Evolutionary conservation across 2,797 vertebrate genomes (phyloP).

Genomic region (Margarornis squamiger): DNA sequence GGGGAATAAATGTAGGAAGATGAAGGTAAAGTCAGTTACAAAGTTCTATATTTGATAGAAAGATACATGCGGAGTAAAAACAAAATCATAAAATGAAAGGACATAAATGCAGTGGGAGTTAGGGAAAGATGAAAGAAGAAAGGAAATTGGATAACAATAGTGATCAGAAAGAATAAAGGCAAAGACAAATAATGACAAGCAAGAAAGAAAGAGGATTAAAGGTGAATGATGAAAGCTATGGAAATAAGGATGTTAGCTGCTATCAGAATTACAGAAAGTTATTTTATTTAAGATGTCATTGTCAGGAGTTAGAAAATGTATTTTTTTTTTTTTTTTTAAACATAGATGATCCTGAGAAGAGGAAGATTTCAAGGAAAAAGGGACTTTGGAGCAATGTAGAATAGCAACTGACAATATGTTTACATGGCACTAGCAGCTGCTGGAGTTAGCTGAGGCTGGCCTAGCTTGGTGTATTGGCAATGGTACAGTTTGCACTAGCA

Average conservation of each 20-base stretch:
- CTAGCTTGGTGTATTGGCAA: neutral
- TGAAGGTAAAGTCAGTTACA: constrained; percentile 59
- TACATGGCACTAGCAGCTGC: neutral
- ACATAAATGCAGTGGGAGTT: constrained; percentile 32
- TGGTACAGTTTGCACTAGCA: neutral
- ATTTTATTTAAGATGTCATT: constrained; percentile 44
- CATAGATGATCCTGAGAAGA: neutral
- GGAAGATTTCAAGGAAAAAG: neutral
- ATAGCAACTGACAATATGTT: constrained; percentile 6
- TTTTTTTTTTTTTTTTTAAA: neutral
- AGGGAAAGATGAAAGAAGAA: constrained; percentile 63
- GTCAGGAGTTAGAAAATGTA: neutral
- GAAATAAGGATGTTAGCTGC: constrained; percentile 47
- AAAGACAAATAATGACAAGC: constrained; percentile 65
- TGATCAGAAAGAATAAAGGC: constrained; percentile 60
- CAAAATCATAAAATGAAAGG: constrained; percentile 50
- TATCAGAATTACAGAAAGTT: constrained; percentile 19
- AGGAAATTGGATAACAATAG: constrained; percentile 68
- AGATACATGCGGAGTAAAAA: constrained; percentile 33
- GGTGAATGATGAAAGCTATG: constrained; percentile 66
- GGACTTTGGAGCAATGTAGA: neutral
- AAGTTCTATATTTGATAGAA: constrained; percentile 43
- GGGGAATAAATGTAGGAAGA: constrained; percentile 28
- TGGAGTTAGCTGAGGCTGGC: neutral
- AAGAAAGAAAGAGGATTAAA: constrained; percentile 52